phyloP scores from a whole-genome alignment of 1,140 invertebrate genomes.

The Berghia stephanieae region DNA sequence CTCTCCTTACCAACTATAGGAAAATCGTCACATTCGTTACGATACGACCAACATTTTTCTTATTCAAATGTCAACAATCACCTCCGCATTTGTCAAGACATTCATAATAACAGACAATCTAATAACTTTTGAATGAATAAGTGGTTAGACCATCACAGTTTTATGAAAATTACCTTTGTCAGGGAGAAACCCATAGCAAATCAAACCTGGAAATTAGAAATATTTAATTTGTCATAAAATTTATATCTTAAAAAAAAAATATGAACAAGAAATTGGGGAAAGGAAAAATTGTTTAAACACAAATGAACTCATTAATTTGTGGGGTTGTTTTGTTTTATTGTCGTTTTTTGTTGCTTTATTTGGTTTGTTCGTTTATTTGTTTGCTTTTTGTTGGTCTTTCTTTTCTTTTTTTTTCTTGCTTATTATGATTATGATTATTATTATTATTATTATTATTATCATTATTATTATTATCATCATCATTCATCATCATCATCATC shows the following conservation, averaged over 20 bases:
- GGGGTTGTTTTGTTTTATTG: background rate
- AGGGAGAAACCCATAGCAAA: background rate
- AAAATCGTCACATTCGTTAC: too few relatives aligned
- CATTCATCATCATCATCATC: too few relatives aligned
- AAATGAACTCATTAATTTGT: background rate
- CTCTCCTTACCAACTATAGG: too few relatives aligned
- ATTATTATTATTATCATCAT: background rate
- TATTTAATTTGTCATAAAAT: background rate
- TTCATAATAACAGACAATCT: too few relatives aligned
- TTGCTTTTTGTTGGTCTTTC: background rate
- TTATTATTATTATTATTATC: background rate
- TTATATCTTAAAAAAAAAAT: background rate
- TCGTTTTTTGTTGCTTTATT: background rate
- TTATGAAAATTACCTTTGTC: background rate
- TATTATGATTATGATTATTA: too few relatives aligned
- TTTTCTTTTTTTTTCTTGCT: background rate
- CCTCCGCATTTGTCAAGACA: too few relatives aligned
- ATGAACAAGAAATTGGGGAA: background rate
- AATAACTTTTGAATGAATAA: too few relatives aligned
- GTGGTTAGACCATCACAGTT: background rate
- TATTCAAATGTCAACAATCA: too few relatives aligned
- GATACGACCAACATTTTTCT: too few relatives aligned
- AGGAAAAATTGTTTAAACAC: background rate
- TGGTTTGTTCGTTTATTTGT: background rate
- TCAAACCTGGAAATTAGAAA: background rate